Evolutionary conservation across 2,113 vertebrate genomes (phyloP).

Genomic region (Planiliza haematocheilus): DNA sequence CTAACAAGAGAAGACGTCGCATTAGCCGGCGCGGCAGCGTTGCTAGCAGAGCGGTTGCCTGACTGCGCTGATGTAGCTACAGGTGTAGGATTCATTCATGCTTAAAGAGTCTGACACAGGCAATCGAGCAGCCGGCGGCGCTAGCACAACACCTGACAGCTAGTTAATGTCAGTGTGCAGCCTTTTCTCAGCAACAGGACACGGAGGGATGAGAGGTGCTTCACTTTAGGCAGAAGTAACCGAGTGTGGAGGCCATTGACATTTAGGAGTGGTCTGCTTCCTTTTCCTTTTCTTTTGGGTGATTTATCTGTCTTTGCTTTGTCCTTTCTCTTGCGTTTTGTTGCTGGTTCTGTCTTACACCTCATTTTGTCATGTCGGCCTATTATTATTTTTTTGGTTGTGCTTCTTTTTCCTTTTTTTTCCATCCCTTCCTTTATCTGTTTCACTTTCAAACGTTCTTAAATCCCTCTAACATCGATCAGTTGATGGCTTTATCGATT

Average conservation of each 20-base stretch:
- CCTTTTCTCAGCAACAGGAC: slow-evolving; percentile 28
- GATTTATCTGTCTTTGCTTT: not conserved
- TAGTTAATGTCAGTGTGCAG: slow-evolving; percentile 56
- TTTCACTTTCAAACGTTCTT: not conserved
- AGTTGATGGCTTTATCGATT: no score
- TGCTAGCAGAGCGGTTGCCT: slow-evolving; percentile 37
- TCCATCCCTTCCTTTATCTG: not conserved
- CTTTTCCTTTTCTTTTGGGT: not conserved
- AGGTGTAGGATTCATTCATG: slow-evolving; percentile 70
- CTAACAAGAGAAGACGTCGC: slow-evolving; percentile 73
- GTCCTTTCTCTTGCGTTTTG: not conserved
- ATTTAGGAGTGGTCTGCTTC: not conserved
- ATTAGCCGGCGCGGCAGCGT: slow-evolving; percentile 29
- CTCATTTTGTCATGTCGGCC: no score
- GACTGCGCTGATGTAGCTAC: slow-evolving; percentile 61
- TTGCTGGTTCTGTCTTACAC: no score
- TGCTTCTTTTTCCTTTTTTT: not conserved
- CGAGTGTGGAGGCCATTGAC: slow-evolving; percentile 15
- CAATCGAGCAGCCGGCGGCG: slow-evolving; percentile 44
- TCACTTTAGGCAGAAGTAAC: slow-evolving; percentile 18
- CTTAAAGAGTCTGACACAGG: slow-evolving; percentile 64
- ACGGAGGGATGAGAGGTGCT: not conserved
- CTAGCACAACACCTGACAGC: slow-evolving; percentile 65
- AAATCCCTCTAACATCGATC: not conserved
- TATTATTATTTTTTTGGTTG: not conserved